Conservation (phyloP, 2,113 vertebrate species). For the Mustela nigripes region DNA sequence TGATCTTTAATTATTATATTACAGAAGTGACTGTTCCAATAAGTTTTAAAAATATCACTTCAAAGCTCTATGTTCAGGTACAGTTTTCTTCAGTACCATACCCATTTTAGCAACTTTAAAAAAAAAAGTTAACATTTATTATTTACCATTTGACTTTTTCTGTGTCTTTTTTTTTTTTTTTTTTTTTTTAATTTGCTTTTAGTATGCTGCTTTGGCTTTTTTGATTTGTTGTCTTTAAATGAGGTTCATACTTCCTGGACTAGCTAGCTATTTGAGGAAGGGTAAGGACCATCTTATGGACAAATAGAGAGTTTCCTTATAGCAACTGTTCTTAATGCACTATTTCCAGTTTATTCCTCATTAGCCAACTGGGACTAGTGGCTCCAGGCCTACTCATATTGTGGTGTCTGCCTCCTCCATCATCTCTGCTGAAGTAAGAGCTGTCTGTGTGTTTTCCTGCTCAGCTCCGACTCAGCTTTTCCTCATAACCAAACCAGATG, state of each 20-base stretch:
- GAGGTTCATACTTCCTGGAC: not conserved
- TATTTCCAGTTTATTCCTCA: not conserved
- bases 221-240: not conserved
- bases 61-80: not conserved
- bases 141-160: not conserved
- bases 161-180: not conserved
- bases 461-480: not conserved
- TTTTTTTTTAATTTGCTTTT: not conserved
- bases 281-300: not conserved
- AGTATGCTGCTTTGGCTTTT: slow-evolving; percentile 3
- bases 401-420: not conserved
- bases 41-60: not conserved
- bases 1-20: not conserved
- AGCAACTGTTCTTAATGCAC: not conserved
- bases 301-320: not conserved
- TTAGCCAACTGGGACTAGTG: not conserved
- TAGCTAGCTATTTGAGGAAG: not conserved
- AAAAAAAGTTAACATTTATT: slow-evolving; percentile 19
- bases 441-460: slow-evolving; percentile 29
- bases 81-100: not conserved
- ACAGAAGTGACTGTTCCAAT: not conserved
- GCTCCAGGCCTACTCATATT: not conserved
- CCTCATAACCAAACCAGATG: not conserved
- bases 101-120: not conserved
- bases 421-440: not conserved